Conservation (phyloP, 2,113 vertebrate species). For the Salvator merianae region DNA sequence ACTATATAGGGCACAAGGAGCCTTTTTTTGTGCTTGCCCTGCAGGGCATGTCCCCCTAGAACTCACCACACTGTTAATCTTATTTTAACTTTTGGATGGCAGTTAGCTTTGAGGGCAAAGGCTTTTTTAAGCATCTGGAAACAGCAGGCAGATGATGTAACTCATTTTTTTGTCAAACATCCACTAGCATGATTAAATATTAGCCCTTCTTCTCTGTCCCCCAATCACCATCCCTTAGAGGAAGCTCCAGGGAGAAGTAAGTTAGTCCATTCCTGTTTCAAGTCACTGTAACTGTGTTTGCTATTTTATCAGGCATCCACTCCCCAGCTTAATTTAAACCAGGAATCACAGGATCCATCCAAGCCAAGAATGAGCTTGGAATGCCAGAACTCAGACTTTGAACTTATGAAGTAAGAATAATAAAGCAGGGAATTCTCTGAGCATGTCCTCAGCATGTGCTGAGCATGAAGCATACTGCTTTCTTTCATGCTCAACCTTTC, state of each 20-base stretch:
- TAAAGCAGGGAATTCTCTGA: background rate
- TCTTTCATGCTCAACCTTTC: background rate
- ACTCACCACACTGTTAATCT: slow-evolving; percentile 50
- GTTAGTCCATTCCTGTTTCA: slow-evolving; percentile 36
- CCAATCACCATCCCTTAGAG: slow-evolving; percentile 49
- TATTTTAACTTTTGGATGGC: slow-evolving; percentile 64
- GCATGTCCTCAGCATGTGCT: background rate
- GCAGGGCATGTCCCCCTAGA: slow-evolving; percentile 62
- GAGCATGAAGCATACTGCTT: background rate
- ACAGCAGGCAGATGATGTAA: slow-evolving; percentile 66
- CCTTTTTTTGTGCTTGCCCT: slow-evolving; percentile 46
- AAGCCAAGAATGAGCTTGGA: background rate
- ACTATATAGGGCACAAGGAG: slow-evolving; percentile 58
- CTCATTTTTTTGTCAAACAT: slow-evolving; percentile 61
- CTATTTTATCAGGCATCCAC: slow-evolving; percentile 24
- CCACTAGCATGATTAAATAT: slow-evolving; percentile 70
- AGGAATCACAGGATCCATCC: background rate
- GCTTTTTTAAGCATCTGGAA: slow-evolving; percentile 78
- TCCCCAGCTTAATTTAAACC: background rate
- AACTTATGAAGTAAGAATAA: background rate
- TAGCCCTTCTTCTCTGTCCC: slow-evolving; percentile 50
- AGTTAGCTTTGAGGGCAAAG: slow-evolving; percentile 58
- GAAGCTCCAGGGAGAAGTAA: slow-evolving; percentile 55
- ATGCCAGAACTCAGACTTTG: background rate
- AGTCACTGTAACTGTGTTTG: slow-evolving; percentile 35